These are phyloP conservation scores for Cnemophilus loriae DNA, from an alignment of 2,113 vertebrate species.

Conservation along the genomic window DNA sequence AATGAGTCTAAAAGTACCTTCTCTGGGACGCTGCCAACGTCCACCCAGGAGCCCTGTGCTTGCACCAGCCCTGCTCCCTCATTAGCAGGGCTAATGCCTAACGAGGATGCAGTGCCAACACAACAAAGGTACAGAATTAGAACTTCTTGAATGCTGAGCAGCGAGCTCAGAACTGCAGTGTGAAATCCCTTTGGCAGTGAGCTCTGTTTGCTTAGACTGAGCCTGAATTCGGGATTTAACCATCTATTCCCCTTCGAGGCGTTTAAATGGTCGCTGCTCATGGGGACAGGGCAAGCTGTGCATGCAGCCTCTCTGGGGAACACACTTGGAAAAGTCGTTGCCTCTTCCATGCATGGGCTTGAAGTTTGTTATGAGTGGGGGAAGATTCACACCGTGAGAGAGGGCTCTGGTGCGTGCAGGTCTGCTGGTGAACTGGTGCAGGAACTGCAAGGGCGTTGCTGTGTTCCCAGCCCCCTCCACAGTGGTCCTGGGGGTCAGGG, in stretches of 20 bases:
- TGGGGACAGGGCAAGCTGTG: background rate
- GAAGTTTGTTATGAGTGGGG: background rate
- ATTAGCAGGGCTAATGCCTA: background rate
- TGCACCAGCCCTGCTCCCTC: background rate
- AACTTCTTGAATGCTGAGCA: background rate
- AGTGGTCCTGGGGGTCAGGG: background rate
- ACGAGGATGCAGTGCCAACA: background rate
- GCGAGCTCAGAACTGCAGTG: background rate
- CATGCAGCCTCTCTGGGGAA: background rate
- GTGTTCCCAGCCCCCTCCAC: background rate
- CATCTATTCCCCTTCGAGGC: background rate
- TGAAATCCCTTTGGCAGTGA: background rate
- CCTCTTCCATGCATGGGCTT: background rate
- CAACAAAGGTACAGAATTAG: background rate
- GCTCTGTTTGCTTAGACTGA: background rate
- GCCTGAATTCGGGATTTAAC: background rate
- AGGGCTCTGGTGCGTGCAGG: background rate
- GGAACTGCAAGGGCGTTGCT: background rate
- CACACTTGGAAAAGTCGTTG: fast-evolving
- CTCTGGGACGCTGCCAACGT: background rate
- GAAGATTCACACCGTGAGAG: background rate
- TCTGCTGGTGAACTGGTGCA: background rate
- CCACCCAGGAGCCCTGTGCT: background rate
- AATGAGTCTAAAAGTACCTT: background rate
- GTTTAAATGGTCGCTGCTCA: background rate